phyloP scores from a whole-genome alignment of 2,113 vertebrate species.

The Willisornis vidua region DNA sequence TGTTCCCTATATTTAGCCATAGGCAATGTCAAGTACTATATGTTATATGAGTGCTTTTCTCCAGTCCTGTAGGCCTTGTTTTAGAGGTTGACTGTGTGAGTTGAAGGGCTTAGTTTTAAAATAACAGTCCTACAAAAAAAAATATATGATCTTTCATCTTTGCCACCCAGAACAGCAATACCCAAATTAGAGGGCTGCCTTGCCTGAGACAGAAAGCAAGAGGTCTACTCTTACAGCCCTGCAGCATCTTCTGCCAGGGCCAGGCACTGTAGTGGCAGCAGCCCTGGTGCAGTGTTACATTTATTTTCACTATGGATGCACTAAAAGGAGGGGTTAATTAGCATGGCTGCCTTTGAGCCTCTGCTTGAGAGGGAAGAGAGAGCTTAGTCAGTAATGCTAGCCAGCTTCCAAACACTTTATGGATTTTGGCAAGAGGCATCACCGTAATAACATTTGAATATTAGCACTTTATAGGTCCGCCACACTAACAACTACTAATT shows the following conservation, averaged over 20 bases:
- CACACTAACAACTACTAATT: conserved; percentile 69
- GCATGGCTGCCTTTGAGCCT: conserved; percentile 48
- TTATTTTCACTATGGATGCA: not conserved
- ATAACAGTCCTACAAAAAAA: not conserved
- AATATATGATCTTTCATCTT: not conserved
- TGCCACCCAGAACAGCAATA: not conserved
- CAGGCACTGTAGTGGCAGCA: not conserved
- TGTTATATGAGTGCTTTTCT: conserved; percentile 18
- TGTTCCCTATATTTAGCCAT: conserved; percentile 56
- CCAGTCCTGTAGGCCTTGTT: conserved; percentile 51
- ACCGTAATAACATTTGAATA: conserved; percentile 72
- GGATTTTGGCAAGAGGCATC: conserved; percentile 70
- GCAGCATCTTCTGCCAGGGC: not conserved
- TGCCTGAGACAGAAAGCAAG: not conserved
- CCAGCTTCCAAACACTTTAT: conserved; percentile 60
- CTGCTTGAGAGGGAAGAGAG: conserved; percentile 48
- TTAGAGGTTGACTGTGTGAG: not conserved
- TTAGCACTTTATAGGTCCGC: conserved; percentile 56
- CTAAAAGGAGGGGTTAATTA: conserved; percentile 32
- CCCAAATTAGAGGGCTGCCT: not conserved
- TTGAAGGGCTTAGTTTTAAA: not conserved
- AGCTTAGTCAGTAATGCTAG: conserved; percentile 39
- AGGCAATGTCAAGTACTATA: conserved; percentile 66
- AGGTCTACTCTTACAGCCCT: not conserved
- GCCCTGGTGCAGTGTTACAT: not conserved